These are phyloP conservation scores for Chesias legatella DNA, from an alignment of 2,888 invertebrate genomes.

Conservation along the genomic window DNA sequence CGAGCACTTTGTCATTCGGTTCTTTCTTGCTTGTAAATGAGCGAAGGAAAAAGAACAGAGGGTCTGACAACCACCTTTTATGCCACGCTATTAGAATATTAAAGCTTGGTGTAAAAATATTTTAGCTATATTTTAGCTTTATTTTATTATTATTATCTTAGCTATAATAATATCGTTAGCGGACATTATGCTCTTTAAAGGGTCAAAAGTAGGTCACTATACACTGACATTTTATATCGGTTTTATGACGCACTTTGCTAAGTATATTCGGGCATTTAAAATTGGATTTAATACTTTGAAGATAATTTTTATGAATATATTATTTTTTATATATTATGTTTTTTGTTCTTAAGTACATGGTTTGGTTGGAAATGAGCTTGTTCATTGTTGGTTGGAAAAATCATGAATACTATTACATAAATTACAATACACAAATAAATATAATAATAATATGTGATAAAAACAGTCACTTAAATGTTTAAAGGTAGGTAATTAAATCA, in stretches of 20 bases:
- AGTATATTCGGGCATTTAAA: background rate
- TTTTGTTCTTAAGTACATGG: too few relatives aligned
- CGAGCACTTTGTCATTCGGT: constrained; percentile 12
- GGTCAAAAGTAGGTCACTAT: constrained; percentile 5
- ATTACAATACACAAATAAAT: background rate
- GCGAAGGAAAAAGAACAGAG: constrained; percentile 12
- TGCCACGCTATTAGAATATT: constrained; percentile 9
- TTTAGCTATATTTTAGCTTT: background rate
- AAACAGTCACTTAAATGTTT: background rate
- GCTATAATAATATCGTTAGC: constrained; percentile 5
- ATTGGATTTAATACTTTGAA: too few relatives aligned
- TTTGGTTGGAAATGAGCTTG: too few relatives aligned
- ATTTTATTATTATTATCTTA: too few relatives aligned
- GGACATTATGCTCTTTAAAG: constrained; percentile 3
- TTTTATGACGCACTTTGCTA: constrained; percentile 5
- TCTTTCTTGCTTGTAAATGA: constrained; percentile 19
- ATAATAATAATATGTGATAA: background rate
- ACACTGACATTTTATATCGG: constrained; percentile 2
- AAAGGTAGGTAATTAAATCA: background rate
- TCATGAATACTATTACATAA: background rate
- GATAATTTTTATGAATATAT: too few relatives aligned
- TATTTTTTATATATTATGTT: too few relatives aligned
- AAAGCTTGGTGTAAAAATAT: constrained; percentile 11
- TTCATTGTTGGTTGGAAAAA: too few relatives aligned
- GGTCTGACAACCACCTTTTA: constrained; percentile 5